Percentiles rank a stretch among this genome's conserved stretches.
Evolutionary conservation across 2,113 vertebrate species (phyloP).

Genomic region (Serinus canaria): DNA sequence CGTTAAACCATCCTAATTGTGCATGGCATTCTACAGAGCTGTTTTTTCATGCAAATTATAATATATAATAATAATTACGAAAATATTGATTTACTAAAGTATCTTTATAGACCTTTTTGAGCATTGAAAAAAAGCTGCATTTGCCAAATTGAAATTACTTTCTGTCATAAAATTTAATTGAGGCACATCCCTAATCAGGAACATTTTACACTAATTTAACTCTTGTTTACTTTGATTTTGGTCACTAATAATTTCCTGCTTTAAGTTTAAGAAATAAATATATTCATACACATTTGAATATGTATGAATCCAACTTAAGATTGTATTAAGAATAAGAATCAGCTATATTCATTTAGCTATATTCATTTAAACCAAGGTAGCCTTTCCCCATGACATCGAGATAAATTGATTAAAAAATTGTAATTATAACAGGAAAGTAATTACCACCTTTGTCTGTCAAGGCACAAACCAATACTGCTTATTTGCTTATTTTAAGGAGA

Average conservation of each 20-base stretch:
- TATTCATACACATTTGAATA: not conserved
- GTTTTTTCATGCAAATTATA: not conserved
- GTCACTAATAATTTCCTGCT: not conserved
- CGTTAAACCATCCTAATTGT: not conserved
- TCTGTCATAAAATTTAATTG: not conserved
- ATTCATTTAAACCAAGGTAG: not conserved
- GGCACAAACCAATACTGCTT: not conserved
- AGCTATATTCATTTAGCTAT: not conserved
- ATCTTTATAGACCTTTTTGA: not conserved
- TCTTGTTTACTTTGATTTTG: constrained; percentile 5
- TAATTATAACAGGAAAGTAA: not conserved
- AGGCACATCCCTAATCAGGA: not conserved
- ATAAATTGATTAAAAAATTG: not conserved
- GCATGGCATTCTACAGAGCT: not conserved
- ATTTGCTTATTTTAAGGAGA: not conserved
- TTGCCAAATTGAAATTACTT: not conserved
- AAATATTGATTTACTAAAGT: not conserved
- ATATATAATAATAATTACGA: not conserved
- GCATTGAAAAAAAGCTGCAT: not conserved
- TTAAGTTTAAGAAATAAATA: not conserved
- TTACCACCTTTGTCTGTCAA: not conserved
- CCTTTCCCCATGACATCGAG: not conserved
- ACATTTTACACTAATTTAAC: not conserved
- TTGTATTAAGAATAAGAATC: not conserved
- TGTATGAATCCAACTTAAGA: not conserved